Conservation (phyloP, 2,797 vertebrate genomes). For the Dallia pectoralis region DNA sequence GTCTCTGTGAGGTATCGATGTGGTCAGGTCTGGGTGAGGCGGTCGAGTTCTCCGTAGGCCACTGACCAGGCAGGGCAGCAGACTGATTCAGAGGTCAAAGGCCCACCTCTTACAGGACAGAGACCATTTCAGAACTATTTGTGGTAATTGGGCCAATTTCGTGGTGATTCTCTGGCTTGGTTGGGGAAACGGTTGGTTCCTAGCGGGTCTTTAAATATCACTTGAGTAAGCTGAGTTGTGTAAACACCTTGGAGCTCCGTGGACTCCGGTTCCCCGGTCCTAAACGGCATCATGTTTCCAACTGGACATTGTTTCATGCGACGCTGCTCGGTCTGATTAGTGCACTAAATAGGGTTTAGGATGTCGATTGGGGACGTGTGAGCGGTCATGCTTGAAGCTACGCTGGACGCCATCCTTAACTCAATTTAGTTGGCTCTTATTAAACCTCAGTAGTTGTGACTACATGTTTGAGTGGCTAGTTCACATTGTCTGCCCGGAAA, state of each 20-base stretch:
- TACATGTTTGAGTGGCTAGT: background rate
- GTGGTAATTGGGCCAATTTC: slow-evolving; percentile 28
- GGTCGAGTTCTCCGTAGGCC: slow-evolving; percentile 18
- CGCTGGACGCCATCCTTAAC: background rate
- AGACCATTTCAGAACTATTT: background rate
- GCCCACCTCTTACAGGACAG: background rate
- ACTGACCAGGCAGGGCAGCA: slow-evolving; percentile 15
- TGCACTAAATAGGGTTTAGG: background rate
- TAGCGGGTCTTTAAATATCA: slow-evolving; percentile 19
- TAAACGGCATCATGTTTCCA: background rate
- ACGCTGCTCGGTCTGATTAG: background rate
- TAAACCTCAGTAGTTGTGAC: too few species aligned
- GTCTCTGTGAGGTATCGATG: too few species aligned
- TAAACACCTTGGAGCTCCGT: slow-evolving; percentile 3
- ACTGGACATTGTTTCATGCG: too few species aligned
- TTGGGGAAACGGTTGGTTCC: background rate
- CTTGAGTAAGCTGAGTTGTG: slow-evolving; percentile 11
- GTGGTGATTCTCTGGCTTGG: background rate
- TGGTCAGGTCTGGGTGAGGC: slow-evolving; percentile 18
- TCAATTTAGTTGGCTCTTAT: background rate
- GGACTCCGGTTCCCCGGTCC: background rate
- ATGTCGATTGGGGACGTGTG: too few species aligned
- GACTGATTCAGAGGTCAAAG: background rate
- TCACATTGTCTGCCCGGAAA: background rate
- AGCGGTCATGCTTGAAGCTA: too few species aligned